A percentile compares a stretch with the other conserved stretches of the same genome.
Evolutionary conservation across 2,888 invertebrate species (phyloP).

Genomic region (Idaea biselata): DNA sequence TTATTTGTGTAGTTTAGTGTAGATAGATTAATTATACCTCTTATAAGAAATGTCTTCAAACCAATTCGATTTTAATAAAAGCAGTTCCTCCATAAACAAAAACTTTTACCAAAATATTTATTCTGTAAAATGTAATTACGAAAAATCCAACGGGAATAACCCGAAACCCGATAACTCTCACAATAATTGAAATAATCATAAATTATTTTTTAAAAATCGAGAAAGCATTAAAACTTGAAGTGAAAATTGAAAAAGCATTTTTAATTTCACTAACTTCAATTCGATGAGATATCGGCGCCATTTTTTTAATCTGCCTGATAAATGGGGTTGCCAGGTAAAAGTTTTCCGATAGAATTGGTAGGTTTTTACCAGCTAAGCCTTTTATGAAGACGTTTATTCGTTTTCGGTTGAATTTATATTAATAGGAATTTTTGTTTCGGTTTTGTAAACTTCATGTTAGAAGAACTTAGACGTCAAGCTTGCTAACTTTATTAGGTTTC

Average conservation of each 20-base stretch:
- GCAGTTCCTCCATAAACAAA: not conserved
- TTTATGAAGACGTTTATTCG: slow-evolving; percentile 1
- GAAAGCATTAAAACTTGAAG: slow-evolving; percentile 32
- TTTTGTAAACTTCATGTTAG: not conserved
- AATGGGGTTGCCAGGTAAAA: slow-evolving; percentile 14
- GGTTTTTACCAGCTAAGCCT: slow-evolving; percentile 1
- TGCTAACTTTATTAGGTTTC: not conserved
- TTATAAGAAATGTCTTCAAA: too few relatives aligned
- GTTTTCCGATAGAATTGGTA: slow-evolving; percentile 13
- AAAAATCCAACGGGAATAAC: not conserved
- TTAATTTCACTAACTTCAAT: slow-evolving; percentile 46
- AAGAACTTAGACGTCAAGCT: too few relatives aligned
- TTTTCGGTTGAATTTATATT: slow-evolving; percentile 1
- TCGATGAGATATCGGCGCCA: slow-evolving; percentile 35
- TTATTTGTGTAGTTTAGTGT: too few relatives aligned
- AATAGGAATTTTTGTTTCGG: not conserved
- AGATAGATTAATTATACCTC: too few relatives aligned
- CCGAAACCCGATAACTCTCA: slow-evolving; percentile 23
- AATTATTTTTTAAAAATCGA: slow-evolving; percentile 55
- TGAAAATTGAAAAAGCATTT: slow-evolving; percentile 41
- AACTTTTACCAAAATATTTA: not conserved
- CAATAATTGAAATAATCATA: slow-evolving; percentile 64
- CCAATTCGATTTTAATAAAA: too few relatives aligned
- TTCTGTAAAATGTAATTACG: not conserved
- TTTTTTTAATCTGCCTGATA: slow-evolving; percentile 28